phyloP scores from a whole-genome alignment of 2,797 vertebrate genomes.

The Lepus townsendii region DNA sequence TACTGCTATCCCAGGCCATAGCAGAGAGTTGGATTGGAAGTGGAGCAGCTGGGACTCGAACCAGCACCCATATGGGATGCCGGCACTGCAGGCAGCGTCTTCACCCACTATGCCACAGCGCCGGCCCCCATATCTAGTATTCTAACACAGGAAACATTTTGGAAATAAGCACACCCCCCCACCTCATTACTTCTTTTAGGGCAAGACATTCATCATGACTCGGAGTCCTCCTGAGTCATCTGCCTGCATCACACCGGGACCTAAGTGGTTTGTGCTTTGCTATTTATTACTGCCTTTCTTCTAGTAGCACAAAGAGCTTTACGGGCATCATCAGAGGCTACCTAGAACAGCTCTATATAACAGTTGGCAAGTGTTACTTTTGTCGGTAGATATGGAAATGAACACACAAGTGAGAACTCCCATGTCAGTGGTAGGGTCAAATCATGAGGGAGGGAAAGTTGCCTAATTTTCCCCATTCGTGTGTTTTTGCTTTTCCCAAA shows the following conservation, averaged over 20 bases:
- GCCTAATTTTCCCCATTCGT: slow-evolving; percentile 6
- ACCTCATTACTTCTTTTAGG: slow-evolving; percentile 20
- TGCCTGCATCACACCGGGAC: neutral
- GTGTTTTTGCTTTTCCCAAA: slow-evolving; percentile 23
- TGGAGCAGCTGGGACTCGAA: too few relatives aligned
- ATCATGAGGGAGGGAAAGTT: neutral
- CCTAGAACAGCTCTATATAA: slow-evolving; percentile 45
- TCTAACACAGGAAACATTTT: neutral
- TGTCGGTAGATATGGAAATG: slow-evolving; percentile 33
- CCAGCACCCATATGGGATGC: too few relatives aligned
- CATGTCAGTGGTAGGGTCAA: neutral
- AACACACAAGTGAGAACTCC: slow-evolving; percentile 34
- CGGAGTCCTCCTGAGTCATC: slow-evolving; percentile 33
- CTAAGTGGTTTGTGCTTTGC: slow-evolving; percentile 39
- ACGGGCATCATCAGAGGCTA: slow-evolving; percentile 12
- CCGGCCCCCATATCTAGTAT: neutral
- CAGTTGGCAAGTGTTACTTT: slow-evolving; percentile 40
- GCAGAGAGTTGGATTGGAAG: too few relatives aligned
- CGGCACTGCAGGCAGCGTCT: too few relatives aligned
- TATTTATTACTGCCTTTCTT: slow-evolving; percentile 63
- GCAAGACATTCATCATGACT: slow-evolving; percentile 48
- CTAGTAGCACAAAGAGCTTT: slow-evolving; percentile 44
- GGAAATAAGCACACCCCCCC: neutral
- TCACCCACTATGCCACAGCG: too few relatives aligned
- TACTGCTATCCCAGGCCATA: too few relatives aligned